Evolutionary conservation across 2,113 vertebrate genomes (phyloP), one percentile per base, ranked within the genome.

Genomic region (Hypomesus transpacificus): DNA sequence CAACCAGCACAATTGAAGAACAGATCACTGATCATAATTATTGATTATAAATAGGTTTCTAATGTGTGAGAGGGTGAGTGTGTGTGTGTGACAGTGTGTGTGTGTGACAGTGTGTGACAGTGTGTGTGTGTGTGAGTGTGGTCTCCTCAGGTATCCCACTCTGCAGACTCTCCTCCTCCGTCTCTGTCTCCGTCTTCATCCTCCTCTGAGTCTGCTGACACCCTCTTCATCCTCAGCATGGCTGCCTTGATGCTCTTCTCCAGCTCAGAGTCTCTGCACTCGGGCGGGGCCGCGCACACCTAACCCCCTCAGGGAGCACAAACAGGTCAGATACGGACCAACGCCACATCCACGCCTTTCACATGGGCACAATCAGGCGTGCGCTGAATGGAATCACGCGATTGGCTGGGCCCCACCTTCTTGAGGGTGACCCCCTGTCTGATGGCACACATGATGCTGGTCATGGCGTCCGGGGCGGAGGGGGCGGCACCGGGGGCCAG

Each of bases 171-270:
- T 92, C 92, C 0, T 70, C 79, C 22, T 31, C 84, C 39, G 71
- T 46, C 66, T 70, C 76, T 57, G 59, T 87, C 85, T 9, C 87
- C 88, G 2, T 93, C 92, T 3, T 94, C 93, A 1, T 96, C 95
- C 13, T 96, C 95, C 13, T 95, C 95, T 0, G 96, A 98, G 83
- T 97, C 96, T 0, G 92, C 88, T 0, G 96, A 93, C 66, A 95
- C 94, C 68, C 91, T 95, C 90, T 97, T 96, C 91, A 99, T 98
- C 84, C 97, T 94, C 90, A 94, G 88, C 85, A 99, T 97, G 71
- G 91, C 97, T 0, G 94, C 95, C 83, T 92, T 93, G 84, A 98
- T 98, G 88, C 95, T 98, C 11, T 78, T 91, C 89, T 98, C 94
- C 7, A 99, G 89, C 71, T 98, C 95, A 0, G 81, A 93, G 80